phyloP scores from a whole-genome alignment of 2,797 vertebrate genomes.

The Eurystomus glaucurus region DNA sequence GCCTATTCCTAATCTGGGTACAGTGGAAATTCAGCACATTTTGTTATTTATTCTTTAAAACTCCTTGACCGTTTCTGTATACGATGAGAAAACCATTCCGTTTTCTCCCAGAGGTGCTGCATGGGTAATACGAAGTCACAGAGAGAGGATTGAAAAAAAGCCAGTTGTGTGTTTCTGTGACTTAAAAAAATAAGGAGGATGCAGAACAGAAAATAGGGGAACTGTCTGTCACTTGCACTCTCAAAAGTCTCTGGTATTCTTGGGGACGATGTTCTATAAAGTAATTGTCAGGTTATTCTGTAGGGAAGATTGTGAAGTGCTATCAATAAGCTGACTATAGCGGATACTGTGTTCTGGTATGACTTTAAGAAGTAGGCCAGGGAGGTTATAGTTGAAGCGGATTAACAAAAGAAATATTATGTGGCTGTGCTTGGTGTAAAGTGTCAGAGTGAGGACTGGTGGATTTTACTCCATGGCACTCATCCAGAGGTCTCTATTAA shows the following conservation, averaged over 20 bases:
- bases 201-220: not conserved
- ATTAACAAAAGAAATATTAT: not conserved
- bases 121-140: not conserved
- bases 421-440: not conserved
- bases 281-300: not conserved
- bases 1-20: not conserved
- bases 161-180: not conserved
- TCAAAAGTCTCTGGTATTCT: not conserved
- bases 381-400: constrained; percentile 27
- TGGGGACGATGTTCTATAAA: not conserved
- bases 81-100: not conserved
- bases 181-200: not conserved
- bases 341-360: not conserved
- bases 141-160: not conserved
- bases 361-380: constrained; percentile 16
- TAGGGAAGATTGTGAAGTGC: not conserved
- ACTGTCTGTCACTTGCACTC: not conserved
- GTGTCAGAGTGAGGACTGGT: not conserved
- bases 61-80: not conserved
- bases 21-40: not conserved
- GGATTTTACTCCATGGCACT: not conserved
- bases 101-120: not conserved
- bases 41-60: not conserved
- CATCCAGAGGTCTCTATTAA: not conserved
- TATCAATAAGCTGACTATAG: not conserved